phyloP scores from a whole-genome alignment of 2,888 invertebrate genomes.

The Watsonalla binaria region DNA sequence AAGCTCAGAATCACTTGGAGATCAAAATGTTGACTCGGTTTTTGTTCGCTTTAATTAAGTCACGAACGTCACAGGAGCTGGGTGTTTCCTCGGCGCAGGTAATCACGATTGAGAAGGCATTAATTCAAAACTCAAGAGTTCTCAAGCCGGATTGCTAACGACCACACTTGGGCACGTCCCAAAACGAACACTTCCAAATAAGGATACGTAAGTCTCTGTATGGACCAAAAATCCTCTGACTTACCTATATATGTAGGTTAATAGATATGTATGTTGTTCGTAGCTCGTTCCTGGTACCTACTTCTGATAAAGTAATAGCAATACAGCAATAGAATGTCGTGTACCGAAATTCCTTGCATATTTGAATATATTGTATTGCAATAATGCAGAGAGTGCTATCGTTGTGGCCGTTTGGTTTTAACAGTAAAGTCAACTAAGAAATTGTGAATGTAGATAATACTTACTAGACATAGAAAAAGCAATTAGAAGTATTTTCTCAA shows the following conservation, averaged over 20 bases:
- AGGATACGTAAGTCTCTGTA: slow-evolving; percentile 9
- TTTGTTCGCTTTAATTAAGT: slow-evolving; percentile 56
- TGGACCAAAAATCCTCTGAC: background rate
- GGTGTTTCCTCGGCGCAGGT: slow-evolving; percentile 47
- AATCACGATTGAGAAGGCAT: slow-evolving; percentile 59
- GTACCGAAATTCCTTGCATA: too few species aligned
- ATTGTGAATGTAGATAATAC: too few species aligned
- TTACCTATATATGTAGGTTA: background rate
- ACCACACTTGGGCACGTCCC: slow-evolving; percentile 56
- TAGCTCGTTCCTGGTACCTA: too few species aligned
- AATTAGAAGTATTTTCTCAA: too few species aligned
- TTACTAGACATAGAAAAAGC: too few species aligned
- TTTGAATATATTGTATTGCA: too few species aligned
- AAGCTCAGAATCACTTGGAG: slow-evolving; percentile 25
- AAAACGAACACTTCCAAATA: slow-evolving; percentile 32
- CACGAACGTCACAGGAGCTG: slow-evolving; percentile 48
- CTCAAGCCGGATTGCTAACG: slow-evolving; percentile 44
- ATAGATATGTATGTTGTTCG: too few species aligned
- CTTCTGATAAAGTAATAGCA: too few species aligned
- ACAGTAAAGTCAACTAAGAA: too few species aligned
- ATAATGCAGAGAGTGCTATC: too few species aligned
- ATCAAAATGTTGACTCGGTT: slow-evolving; percentile 41
- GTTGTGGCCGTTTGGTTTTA: too few species aligned
- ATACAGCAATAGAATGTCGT: too few species aligned
- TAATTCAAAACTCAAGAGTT: slow-evolving; percentile 58